Percentiles rank a stretch among this genome's conserved stretches.
These are phyloP conservation scores for Cabera pusaria DNA, from an alignment of 2,888 invertebrate genomes.

Conservation along the genomic window DNA sequence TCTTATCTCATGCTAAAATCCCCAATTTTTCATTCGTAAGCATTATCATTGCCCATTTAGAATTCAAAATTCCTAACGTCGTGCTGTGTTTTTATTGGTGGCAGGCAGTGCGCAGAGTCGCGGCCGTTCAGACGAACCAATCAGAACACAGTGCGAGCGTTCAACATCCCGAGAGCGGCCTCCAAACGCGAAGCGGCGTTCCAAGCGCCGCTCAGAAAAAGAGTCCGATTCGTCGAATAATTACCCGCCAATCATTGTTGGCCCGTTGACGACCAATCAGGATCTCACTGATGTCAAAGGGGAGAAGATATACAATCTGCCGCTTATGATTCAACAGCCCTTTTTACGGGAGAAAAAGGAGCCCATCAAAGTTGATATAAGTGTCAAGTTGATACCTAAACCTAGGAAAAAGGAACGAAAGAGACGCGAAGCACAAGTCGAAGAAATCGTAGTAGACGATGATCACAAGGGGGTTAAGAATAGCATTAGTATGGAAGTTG, in stretches of 20 bases:
- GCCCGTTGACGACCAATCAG: constrained; percentile 78
- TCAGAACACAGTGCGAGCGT: constrained; percentile 81
- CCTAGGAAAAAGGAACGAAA: constrained; percentile 72
- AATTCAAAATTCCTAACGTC: constrained; percentile 68
- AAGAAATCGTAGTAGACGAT: constrained; percentile 52
- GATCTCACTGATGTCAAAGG: constrained; percentile 71
- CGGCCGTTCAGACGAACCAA: constrained; percentile 81
- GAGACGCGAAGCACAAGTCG: constrained; percentile 55
- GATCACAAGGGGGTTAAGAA: constrained; percentile 63
- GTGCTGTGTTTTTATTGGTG: constrained; percentile 84
- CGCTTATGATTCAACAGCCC: constrained; percentile 83
- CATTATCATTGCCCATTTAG: constrained; percentile 72
- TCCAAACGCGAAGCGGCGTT: constrained; percentile 60
- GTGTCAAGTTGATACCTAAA: constrained; percentile 89
- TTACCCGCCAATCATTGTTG: constrained; percentile 71
- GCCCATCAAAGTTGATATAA: constrained; percentile 91
- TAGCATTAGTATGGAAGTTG: constrained; percentile 74
- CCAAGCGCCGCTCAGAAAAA: constrained; percentile 78
- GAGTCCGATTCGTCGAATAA: constrained; percentile 84
- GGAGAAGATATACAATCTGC: constrained; percentile 73
- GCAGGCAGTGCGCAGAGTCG: constrained; percentile 82
- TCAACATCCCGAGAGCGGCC: constrained; percentile 69
- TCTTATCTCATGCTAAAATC: constrained; percentile 14
- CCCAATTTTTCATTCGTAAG: constrained; percentile 28
- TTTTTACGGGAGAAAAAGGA: constrained; percentile 86